Evolutionary conservation across 1,140 invertebrate genomes (phyloP).

Genomic region (Zaprionus taronus): DNA sequence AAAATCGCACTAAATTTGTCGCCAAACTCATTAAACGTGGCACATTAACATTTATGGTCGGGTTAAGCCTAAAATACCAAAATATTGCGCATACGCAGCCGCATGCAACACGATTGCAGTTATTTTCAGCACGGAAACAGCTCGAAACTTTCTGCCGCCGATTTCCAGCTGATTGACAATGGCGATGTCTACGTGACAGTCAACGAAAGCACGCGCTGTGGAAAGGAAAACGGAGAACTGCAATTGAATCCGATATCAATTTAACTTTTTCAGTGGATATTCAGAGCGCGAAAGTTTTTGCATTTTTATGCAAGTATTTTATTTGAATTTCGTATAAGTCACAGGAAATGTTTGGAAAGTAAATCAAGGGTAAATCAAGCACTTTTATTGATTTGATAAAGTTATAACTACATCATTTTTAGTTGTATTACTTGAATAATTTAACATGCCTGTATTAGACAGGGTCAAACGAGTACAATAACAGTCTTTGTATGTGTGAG

Average conservation of each 20-base stretch:
- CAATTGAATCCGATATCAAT: conserved; percentile 20
- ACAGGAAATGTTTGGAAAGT: background rate
- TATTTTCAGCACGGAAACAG: conserved; percentile 47
- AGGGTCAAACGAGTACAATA: no score
- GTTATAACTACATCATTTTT: background rate
- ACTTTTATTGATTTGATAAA: background rate
- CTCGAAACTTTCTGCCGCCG: conserved; percentile 25
- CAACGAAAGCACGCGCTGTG: conserved; percentile 35
- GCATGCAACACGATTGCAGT: conserved; percentile 37
- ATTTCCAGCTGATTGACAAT: conserved; percentile 38
- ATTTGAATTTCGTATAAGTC: background rate
- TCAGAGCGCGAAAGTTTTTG: background rate
- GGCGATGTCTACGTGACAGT: conserved; percentile 48
- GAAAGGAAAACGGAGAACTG: background rate
- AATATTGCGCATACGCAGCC: conserved; percentile 58
- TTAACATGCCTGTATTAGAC: no score
- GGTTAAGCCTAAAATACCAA: conserved; percentile 39
- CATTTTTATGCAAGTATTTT: conserved; percentile 4
- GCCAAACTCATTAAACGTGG: conserved; percentile 10
- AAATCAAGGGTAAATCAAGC: background rate
- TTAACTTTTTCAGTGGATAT: conserved; percentile 8
- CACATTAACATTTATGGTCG: conserved; percentile 26
- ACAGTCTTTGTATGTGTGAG: no score
- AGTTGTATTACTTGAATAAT: no score
- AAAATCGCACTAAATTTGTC: conserved; percentile 37